These are phyloP conservation scores for Coilia nasus DNA, from an alignment of 2,797 vertebrate species.

Conservation along the genomic window DNA sequence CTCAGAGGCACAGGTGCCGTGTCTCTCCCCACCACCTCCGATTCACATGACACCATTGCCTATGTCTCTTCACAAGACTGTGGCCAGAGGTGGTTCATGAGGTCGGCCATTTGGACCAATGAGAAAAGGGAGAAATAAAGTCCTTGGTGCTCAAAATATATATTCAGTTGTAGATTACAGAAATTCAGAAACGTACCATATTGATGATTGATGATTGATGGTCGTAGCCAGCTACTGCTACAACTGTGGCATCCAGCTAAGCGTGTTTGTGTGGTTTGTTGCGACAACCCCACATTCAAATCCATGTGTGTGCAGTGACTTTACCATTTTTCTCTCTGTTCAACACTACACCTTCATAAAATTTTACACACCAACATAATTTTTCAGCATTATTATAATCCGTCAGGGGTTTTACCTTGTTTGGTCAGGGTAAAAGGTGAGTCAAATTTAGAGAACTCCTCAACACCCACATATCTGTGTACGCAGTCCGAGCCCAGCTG, in stretches of 20 bases:
- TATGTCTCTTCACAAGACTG: too few relatives aligned
- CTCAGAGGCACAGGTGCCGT: too few relatives aligned
- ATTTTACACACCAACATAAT: background rate
- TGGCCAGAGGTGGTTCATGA: too few relatives aligned
- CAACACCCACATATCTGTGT: slow-evolving; percentile 71
- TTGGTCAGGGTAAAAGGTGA: slow-evolving; percentile 68
- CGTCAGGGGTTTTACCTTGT: slow-evolving; percentile 58
- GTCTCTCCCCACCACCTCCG: too few relatives aligned
- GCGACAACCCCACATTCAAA: background rate
- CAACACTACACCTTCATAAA: background rate
- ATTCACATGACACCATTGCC: too few relatives aligned
- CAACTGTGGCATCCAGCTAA: background rate
- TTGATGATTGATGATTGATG: too few relatives aligned
- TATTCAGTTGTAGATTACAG: too few relatives aligned
- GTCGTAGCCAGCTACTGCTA: too few relatives aligned
- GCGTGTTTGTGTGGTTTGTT: background rate
- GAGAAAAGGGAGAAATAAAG: too few relatives aligned
- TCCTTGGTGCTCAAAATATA: too few relatives aligned
- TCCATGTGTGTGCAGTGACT: background rate
- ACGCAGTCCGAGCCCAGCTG: slow-evolving; percentile 66
- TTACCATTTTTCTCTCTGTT: background rate
- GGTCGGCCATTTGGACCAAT: too few relatives aligned
- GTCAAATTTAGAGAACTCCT: slow-evolving; percentile 66
- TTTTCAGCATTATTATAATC: background rate
- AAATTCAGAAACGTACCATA: too few relatives aligned